Evolutionary conservation across 1,140 invertebrate genomes (phyloP), one percentile per base, ranked within the genome.

Genomic region (Sarcophaga bullata): DNA sequence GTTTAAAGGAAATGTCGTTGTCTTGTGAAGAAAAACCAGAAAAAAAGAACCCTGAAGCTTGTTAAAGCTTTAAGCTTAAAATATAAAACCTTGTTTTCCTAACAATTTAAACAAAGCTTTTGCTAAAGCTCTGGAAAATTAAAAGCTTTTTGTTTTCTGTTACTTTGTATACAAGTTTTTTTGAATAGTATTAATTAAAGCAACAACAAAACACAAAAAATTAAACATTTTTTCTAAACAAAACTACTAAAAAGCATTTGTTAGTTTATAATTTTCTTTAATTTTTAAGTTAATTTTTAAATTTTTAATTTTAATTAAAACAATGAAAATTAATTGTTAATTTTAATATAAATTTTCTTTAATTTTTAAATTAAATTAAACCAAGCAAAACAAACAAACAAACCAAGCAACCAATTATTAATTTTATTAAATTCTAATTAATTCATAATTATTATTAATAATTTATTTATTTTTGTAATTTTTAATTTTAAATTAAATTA

Each of bases 181-280:
- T 76, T 76, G 25, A 37, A 37, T 37, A 37, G 25, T 37, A 37
- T 75, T 75, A 37, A 75, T 37, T 25, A 75, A 75, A 76, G 6
- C 15, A 8, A 76, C 25, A 76, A 76, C 9, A 76, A 76, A 76
- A 47, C 1, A 37, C 1, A 37, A 48, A 48, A 76, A 76, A 15
- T 48, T 76, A 15, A 46, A 76, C 47, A 80, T 37, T 80, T 80
- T 62, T 76, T 76, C 37, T 82, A 85, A 85, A 83, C 85, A 85
- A 83, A 85, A 83, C 85, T 83, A 83, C 85, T 84, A 86, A 37
- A 37, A 86, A 86, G 84, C 84, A 84, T 82, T 84, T 85, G 83
- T 78, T 78, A 78, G 75, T 78, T 78, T 52, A 19, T 78, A 78
- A 37, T 37, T 50, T 78, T 17, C 2, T 73, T 73, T 19, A 52